These are phyloP conservation scores for Mesorhabditis sp. DNA, from an alignment of 2,888 invertebrate species.

Conservation along the genomic window DNA sequence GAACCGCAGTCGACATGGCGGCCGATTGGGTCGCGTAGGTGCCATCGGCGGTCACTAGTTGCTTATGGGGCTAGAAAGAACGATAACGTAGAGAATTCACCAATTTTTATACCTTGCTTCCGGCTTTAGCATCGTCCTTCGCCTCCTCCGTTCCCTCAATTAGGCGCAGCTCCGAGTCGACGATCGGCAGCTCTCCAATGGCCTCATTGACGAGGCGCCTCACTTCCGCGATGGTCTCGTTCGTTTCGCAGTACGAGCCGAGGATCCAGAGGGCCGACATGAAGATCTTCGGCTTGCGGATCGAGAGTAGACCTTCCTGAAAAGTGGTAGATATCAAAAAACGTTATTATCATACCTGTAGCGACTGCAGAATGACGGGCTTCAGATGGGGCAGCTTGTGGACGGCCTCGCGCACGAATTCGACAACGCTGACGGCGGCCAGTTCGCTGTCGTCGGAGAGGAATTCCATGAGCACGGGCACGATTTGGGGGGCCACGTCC, in stretches of 20 bases:
- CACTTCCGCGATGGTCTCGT: conserved; percentile 59
- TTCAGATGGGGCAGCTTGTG: conserved; percentile 78
- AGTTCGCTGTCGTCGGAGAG: conserved; percentile 69
- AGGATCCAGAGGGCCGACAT: conserved; percentile 93
- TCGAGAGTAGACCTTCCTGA: conserved; percentile 77
- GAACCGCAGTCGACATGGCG: conserved; percentile 63
- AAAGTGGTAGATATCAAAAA: conserved; percentile 59
- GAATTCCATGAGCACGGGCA: conserved; percentile 89
- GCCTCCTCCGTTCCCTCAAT: conserved; percentile 66
- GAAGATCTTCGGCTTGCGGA: conserved; percentile 85
- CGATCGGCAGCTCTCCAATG: conserved; percentile 65
- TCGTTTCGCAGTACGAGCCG: conserved; percentile 84
- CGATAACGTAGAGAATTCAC: neutral
- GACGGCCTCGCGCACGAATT: conserved; percentile 92
- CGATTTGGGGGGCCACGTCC: conserved; percentile 83
- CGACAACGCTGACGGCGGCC: conserved; percentile 87
- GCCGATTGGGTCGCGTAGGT: conserved; percentile 98
- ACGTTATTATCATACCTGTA: conserved; percentile 31
- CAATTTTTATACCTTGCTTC: conserved; percentile 53
- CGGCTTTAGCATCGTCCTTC: conserved; percentile 63
- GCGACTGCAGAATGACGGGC: conserved; percentile 72
- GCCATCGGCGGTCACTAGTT: conserved; percentile 92
- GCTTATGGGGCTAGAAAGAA: conserved; percentile 61
- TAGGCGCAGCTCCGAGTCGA: conserved; percentile 69
- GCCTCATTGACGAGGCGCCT: conserved; percentile 24